Base-by-base conservation (phyloP, 2,888 invertebrate species). In the Xestoiulus laeticollis region DNA sequence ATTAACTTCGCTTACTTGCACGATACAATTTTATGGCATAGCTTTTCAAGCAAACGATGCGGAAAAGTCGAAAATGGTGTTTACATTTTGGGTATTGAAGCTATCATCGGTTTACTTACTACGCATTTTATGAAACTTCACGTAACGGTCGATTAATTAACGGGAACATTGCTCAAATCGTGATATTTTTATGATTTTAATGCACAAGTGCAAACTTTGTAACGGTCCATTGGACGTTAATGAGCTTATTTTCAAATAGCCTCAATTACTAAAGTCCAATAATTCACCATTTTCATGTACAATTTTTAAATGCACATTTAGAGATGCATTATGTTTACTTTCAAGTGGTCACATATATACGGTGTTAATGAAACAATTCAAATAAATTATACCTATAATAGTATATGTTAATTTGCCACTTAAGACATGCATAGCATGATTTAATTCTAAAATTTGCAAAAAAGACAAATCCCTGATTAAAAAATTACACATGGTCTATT, bases 51-150 rank as follows among this genome's bases (percentile, higher is more conserved):
- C 59, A 59, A 59, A 59, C 59, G 59, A 59, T n/a, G 59, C n/a
- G 59, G 59, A 59, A 59, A 59, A 59, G n/a, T n/a, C n/a, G n/a
- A 59, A 59, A 59, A 59, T 59, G 59, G 59, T 59, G 59, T 59
- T 59, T 59, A 59, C 59, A 59, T 59, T 59, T 59, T n/a, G 59
- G 59, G 19, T 59, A 59, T 59, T 19, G 59, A 19, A 59, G 59
- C 59, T 19, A 59, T 59, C 59, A 59, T 59, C 59, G 59, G 59
- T 59, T 59, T 59, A 19, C 59, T 59, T n/a, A 5, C 6, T n/a
- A n/a, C 14, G 14, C 48, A 59, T 59, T 59, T 59, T 59, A 59
- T n/a, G 59, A 19, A 59, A 59, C n/a, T 59, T 59, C 8, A 59
- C n/a, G 59, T 19, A 59, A 59, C 59, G 59, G n/a, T 59, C 59